Evolutionary conservation across 1,140 invertebrate genomes (phyloP).

Genomic region (Harlomillsia oculata): DNA sequence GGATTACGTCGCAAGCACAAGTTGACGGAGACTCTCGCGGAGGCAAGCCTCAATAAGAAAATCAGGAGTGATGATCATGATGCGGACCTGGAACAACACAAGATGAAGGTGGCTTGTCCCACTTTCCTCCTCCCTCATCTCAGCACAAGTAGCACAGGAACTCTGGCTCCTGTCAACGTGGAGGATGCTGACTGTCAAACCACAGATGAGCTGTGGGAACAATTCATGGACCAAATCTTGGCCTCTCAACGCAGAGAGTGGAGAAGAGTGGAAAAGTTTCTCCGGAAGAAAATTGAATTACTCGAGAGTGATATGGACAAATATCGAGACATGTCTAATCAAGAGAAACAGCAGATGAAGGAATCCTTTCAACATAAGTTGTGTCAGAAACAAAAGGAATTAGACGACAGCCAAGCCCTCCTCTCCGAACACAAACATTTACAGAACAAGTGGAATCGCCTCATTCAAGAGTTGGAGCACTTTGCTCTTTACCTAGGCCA

Average conservation of each 20-base stretch:
- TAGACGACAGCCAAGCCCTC: slow-evolving; percentile 37
- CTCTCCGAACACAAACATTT: slow-evolving; percentile 13
- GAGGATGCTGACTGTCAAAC: slow-evolving; percentile 14
- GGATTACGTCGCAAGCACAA: slow-evolving; percentile 10
- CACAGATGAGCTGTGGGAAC: slow-evolving; percentile 10
- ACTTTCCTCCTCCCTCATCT: neutral
- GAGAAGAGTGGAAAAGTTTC: slow-evolving; percentile 28
- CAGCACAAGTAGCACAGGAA: neutral
- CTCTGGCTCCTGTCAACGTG: neutral
- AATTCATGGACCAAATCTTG: slow-evolving; percentile 16
- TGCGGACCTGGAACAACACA: neutral
- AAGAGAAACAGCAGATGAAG: slow-evolving; percentile 23
- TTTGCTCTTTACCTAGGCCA: slow-evolving; percentile 16
- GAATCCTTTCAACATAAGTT: slow-evolving; percentile 52
- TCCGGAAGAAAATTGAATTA: slow-evolving; percentile 34
- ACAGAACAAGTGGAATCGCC: slow-evolving; percentile 29
- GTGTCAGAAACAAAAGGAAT: slow-evolving; percentile 52
- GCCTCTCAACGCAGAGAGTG: slow-evolving; percentile 19
- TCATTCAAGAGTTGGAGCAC: slow-evolving; percentile 30
- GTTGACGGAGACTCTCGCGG: neutral
- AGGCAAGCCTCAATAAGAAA: slow-evolving; percentile 13
- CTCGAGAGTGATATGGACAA: slow-evolving; percentile 35
- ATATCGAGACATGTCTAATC: slow-evolving; percentile 20
- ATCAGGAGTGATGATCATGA: neutral
- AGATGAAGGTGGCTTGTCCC: neutral